Conservation (phyloP, 2,888 invertebrate genomes). For the Tetheella fluctuosa region DNA sequence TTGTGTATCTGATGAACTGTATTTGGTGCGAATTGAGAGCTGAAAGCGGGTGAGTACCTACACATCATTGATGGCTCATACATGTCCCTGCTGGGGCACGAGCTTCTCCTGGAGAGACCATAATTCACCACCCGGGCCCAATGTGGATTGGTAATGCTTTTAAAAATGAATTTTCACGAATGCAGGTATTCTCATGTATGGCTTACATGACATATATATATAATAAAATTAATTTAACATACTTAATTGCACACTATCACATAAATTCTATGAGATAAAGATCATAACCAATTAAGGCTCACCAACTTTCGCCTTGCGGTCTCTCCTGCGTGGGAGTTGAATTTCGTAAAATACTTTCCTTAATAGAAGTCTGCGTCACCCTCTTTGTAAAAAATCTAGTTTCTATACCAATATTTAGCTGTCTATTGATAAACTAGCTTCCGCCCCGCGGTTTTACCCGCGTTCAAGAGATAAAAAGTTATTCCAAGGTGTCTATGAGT, state of each 20-base stretch:
- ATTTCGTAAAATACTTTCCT: neutral
- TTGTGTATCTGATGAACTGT: neutral
- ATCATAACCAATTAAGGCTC: neutral
- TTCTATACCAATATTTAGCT: slow-evolving; percentile 9
- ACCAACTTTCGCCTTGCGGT: neutral
- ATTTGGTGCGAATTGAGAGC: neutral
- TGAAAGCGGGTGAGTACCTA: neutral
- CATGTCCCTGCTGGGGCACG: no score
- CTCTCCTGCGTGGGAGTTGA: neutral
- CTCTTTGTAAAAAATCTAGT: neutral
- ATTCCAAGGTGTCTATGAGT: no score
- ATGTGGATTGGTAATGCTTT: no score
- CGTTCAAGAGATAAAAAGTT: no score
- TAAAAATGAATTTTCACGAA: no score
- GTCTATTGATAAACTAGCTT: no score
- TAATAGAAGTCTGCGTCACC: neutral
- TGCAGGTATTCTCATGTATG: no score
- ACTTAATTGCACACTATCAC: neutral
- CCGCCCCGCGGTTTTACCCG: no score
- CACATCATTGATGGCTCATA: no score
- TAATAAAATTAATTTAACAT: neutral
- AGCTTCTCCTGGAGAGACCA: no score
- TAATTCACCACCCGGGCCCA: no score
- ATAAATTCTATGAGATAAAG: neutral
- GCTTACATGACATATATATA: no score